Percentiles rank a stretch among this genome's conserved stretches.
These are phyloP conservation scores for Leptinotarsa lineolata DNA, from an alignment of 1,140 invertebrate genomes.

Conservation along the genomic window DNA sequence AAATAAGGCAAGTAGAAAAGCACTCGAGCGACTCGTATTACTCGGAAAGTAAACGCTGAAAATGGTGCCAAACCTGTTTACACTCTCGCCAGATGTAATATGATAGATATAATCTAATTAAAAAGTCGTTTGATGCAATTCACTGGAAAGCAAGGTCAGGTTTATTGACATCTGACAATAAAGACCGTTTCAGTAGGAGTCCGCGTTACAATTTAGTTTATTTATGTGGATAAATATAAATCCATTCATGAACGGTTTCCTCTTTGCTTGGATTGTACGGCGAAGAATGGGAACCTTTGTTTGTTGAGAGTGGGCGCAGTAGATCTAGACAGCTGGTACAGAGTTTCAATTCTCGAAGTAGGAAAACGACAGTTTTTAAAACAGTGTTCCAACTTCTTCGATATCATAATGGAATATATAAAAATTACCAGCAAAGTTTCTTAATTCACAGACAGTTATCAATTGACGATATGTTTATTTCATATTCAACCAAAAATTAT, in stretches of 20 bases:
- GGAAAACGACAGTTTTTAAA: too few relatives aligned
- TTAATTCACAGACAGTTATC: too few relatives aligned
- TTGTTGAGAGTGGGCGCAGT: background rate
- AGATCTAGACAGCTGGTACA: background rate
- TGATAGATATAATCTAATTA: conserved; percentile 7
- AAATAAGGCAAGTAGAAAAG: too few relatives aligned
- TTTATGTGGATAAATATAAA: background rate
- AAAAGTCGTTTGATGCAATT: conserved; percentile 16
- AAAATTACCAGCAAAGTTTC: too few relatives aligned
- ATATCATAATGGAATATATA: too few relatives aligned
- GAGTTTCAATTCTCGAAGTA: background rate
- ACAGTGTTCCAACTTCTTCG: too few relatives aligned
- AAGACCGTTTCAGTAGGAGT: background rate
- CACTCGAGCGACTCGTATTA: too few relatives aligned
- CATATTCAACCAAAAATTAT: too few relatives aligned
- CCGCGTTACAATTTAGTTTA: background rate
- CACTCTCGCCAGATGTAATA: background rate
- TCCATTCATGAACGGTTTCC: conserved; percentile 1
- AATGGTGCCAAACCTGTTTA: conserved; percentile 8
- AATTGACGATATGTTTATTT: too few relatives aligned
- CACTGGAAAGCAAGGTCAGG: conserved; percentile 13
- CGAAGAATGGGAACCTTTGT: background rate
- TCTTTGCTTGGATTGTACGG: conserved; percentile 1
- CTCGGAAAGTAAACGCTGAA: background rate
- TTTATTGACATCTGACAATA: background rate